phyloP scores from a whole-genome alignment of 2,113 vertebrate genomes.

The Vicugna pacos region DNA sequence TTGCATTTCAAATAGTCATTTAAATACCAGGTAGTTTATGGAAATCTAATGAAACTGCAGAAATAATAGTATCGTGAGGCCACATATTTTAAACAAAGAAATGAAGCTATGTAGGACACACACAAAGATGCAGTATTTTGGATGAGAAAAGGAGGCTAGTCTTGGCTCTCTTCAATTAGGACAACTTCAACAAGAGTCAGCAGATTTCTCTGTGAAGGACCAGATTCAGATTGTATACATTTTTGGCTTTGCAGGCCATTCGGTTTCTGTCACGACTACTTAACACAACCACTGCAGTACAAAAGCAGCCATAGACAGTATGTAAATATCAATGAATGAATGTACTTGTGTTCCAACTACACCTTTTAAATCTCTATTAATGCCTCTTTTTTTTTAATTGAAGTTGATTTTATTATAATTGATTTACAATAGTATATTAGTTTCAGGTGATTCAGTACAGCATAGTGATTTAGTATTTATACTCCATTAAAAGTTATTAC shows the following conservation, averaged over 20 bases:
- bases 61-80: background rate
- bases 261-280: background rate
- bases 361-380: background rate
- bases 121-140: background rate
- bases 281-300: rapidly evolving
- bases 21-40: conserved; percentile 58
- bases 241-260: background rate
- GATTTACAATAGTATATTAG: background rate
- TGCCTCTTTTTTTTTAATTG: background rate
- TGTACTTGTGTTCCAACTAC: background rate
- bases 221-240: background rate
- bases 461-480: background rate
- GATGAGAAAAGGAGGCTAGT: background rate
- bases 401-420: background rate
- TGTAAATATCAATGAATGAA: background rate
- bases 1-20: conserved; percentile 79
- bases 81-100: background rate
- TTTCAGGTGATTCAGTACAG: background rate
- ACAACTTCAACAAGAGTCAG: background rate
- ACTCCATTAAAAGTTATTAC: background rate
- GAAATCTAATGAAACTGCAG: conserved; percentile 64
- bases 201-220: background rate
- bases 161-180: background rate
- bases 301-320: background rate
- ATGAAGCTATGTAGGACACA: background rate